A percentile compares a stretch with the other conserved stretches of the same genome.
phyloP scores from a whole-genome alignment of 1,140 invertebrate species.

The Oedothorax gibbosus region DNA sequence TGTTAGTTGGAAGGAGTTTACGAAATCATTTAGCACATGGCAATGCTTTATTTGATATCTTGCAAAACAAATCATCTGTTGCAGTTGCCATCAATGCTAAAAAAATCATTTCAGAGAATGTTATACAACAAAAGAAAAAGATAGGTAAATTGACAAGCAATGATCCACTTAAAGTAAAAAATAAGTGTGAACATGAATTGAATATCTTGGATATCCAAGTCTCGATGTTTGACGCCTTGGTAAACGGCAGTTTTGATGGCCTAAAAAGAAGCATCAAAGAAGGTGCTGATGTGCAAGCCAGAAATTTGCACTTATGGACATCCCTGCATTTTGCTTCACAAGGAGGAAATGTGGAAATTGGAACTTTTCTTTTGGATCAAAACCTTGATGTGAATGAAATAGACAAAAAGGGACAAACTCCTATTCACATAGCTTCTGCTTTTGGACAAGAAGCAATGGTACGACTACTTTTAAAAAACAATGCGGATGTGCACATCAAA shows the following conservation, averaged over 20 bases:
- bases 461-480: constrained; percentile 2
- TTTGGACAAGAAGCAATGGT: constrained; percentile 27
- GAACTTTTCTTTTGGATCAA: constrained; percentile 2
- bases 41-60: not conserved
- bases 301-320: constrained; percentile 23
- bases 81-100: not conserved
- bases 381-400: not conserved
- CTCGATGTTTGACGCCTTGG: constrained; percentile 19
- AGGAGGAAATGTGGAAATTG: constrained; percentile 19
- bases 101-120: not conserved
- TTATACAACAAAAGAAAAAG: not conserved
- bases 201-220: not conserved
- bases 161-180: not conserved
- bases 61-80: not conserved
- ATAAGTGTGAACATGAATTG: not conserved
- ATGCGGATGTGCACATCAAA: not conserved
- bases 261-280: constrained; percentile 1
- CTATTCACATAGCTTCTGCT: constrained; percentile 25
- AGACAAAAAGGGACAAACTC: not conserved
- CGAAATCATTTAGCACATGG: constrained; percentile 4
- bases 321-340: constrained; percentile 34
- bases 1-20: not conserved
- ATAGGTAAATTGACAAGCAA: constrained; percentile 11
- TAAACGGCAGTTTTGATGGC: not conserved
- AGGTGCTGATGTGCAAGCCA: constrained; percentile 40